These are phyloP conservation scores for Dexiosoma caninum DNA, from an alignment of 2,888 invertebrate genomes.

Conservation along the genomic window DNA sequence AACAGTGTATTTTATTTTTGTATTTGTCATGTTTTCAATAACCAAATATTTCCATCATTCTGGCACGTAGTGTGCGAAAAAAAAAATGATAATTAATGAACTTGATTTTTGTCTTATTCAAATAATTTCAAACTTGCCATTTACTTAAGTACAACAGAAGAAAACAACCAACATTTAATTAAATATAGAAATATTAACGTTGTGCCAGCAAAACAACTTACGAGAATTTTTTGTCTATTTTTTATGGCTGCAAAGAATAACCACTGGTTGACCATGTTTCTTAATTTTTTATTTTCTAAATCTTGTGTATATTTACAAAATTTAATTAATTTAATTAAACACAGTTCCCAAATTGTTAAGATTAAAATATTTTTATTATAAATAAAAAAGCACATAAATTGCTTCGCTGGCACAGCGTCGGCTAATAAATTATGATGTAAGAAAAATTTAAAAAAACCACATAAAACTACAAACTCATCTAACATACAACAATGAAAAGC, in stretches of 20 bases:
- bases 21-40: neutral
- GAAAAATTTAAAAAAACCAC: neutral
- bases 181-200: conserved; percentile 6
- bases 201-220: too few relatives aligned
- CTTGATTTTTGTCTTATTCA: neutral
- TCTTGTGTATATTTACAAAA: too few relatives aligned
- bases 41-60: neutral
- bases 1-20: neutral
- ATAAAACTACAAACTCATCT: neutral
- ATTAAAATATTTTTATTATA: too few relatives aligned
- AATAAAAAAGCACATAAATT: too few relatives aligned
- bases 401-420: too few relatives aligned
- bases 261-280: too few relatives aligned
- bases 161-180: neutral
- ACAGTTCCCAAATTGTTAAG: too few relatives aligned
- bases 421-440: conserved; percentile 11
- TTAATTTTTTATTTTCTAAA: too few relatives aligned
- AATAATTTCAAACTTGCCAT: conserved; percentile 10
- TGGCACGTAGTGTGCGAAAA: neutral
- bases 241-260: too few relatives aligned
- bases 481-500: neutral
- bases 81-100: conserved; percentile 1
- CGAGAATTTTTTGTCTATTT: too few relatives aligned
- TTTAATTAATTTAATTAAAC: too few relatives aligned
- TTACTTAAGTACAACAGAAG: neutral